phyloP scores from a whole-genome alignment of 2,797 vertebrate species.

The Aldrovandia affinis region DNA sequence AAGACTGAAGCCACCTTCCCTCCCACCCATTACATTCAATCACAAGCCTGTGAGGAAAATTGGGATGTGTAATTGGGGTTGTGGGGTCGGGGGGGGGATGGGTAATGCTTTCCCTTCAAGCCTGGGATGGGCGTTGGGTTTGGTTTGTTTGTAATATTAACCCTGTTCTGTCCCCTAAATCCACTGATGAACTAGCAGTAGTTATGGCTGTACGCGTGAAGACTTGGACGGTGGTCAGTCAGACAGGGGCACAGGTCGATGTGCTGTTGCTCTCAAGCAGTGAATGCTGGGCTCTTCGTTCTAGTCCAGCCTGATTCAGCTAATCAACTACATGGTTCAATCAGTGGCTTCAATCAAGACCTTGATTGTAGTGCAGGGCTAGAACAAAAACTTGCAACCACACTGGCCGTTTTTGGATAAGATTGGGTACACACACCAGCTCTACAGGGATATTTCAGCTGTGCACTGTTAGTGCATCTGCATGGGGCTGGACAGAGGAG shows the following conservation, averaged over 20 bases:
- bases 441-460: not conserved
- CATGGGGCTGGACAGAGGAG: not conserved
- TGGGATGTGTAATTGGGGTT: slow-evolving; percentile 43
- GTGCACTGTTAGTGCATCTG: not conserved
- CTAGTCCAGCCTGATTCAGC: too few relatives aligned
- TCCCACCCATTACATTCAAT: slow-evolving; percentile 44
- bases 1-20: not conserved
- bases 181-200: not conserved
- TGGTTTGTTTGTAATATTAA: not conserved
- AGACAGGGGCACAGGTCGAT: not conserved
- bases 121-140: not conserved
- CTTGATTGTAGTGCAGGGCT: too few relatives aligned
- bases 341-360: too few relatives aligned
- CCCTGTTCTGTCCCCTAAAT: not conserved
- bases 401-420: too few relatives aligned
- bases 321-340: too few relatives aligned
- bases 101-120: not conserved
- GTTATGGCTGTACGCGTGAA: not conserved
- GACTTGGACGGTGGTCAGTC: not conserved
- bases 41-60: slow-evolving; percentile 57
- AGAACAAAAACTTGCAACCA: too few relatives aligned
- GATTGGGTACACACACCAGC: too few relatives aligned
- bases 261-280: too few relatives aligned
- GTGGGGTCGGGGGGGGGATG: not conserved
- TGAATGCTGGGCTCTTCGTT: too few relatives aligned